phyloP scores from a whole-genome alignment of 2,797 vertebrate genomes.

The Lepidocolaptes lacrymiger region DNA sequence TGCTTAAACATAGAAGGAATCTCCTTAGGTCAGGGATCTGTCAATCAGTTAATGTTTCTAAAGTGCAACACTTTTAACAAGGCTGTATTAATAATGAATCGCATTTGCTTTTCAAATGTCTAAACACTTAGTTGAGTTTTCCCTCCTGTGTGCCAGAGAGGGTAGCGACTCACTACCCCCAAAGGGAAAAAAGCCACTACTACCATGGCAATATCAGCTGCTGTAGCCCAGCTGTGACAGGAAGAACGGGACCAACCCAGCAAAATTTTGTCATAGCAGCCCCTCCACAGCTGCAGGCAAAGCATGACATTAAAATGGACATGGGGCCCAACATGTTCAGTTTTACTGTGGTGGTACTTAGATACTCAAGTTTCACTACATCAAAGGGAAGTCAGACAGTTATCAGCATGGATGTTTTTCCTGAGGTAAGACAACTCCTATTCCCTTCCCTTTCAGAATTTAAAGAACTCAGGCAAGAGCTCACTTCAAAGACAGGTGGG shows the following conservation, averaged over 20 bases:
- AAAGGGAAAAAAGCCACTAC: background rate
- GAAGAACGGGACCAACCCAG: background rate
- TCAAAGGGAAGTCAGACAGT: slow-evolving; percentile 40
- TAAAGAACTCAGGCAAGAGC: slow-evolving; percentile 21
- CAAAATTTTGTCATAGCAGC: background rate
- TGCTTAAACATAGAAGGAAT: background rate
- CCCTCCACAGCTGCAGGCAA: slow-evolving; percentile 21
- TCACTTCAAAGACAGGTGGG: slow-evolving; percentile 31
- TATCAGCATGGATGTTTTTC: slow-evolving; percentile 39
- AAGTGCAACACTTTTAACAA: background rate
- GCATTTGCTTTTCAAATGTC: slow-evolving; percentile 29
- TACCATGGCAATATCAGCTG: background rate
- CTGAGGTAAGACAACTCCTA: slow-evolving; percentile 34
- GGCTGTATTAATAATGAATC: slow-evolving; percentile 10
- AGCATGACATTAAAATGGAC: slow-evolving; percentile 18
- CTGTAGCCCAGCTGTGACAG: background rate
- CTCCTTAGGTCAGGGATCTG: background rate
- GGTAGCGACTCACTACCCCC: background rate
- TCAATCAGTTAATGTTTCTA: background rate
- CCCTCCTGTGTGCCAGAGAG: background rate
- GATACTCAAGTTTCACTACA: slow-evolving; percentile 54
- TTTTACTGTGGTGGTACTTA: slow-evolving; percentile 10
- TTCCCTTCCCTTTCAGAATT: background rate
- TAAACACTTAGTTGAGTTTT: slow-evolving; percentile 4
- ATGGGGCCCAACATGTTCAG: background rate